Evolutionary conservation across 2,888 invertebrate species (phyloP).

Genomic region (Ochropleura plecta): DNA sequence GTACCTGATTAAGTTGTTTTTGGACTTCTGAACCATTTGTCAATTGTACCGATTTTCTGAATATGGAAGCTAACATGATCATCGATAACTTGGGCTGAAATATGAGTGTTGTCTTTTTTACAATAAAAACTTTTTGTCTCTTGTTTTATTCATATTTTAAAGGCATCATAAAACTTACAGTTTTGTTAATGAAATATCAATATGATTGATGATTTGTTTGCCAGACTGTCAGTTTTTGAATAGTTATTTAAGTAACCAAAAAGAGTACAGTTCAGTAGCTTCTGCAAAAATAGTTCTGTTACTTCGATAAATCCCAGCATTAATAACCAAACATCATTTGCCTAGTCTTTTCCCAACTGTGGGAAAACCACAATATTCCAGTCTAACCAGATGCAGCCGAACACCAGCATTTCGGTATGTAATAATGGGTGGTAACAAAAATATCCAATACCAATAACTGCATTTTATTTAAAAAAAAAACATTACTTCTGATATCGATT

Average conservation of each 20-base stretch:
- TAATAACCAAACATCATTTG: no score
- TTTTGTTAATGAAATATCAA: slow-evolving; percentile 1
- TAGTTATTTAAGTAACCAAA: neutral
- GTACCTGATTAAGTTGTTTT: slow-evolving; percentile 71
- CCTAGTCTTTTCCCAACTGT: no score
- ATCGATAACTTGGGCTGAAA: slow-evolving; percentile 49
- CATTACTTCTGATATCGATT: neutral
- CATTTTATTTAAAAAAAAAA: no score
- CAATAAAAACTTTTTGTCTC: slow-evolving; percentile 24
- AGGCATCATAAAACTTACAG: no score
- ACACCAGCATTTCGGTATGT: no score
- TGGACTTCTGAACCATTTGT: slow-evolving; percentile 76
- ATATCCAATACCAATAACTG: no score
- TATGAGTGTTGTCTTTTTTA: slow-evolving; percentile 47
- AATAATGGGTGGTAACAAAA: no score
- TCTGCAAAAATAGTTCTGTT: no score
- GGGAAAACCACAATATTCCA: no score
- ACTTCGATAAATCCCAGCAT: no score
- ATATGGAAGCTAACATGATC: slow-evolving; percentile 49
- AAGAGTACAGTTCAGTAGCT: neutral
- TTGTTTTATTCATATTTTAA: neutral
- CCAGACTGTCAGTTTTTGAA: neutral
- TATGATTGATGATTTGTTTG: neutral
- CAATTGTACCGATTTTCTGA: slow-evolving; percentile 53
- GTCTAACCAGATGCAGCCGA: no score